Conservation (phyloP, 1,140 invertebrate species). For the Theocolax elegans region DNA sequence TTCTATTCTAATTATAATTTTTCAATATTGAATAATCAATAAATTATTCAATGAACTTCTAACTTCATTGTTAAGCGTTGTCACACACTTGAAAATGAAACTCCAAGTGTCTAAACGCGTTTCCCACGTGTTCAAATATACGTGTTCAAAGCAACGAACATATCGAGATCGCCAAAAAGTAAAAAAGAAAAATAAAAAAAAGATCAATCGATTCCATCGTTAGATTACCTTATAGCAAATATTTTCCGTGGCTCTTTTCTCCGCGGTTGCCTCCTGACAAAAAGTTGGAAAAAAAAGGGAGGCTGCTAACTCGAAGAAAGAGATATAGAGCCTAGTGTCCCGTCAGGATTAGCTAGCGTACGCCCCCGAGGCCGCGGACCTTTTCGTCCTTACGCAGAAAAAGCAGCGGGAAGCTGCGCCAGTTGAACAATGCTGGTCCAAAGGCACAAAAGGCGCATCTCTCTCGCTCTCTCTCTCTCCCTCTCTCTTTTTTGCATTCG, state of each 20-base stretch:
- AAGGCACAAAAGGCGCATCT: background rate
- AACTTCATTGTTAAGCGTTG: background rate
- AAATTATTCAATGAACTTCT: too few relatives aligned
- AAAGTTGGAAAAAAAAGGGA: background rate
- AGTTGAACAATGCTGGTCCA: conserved; percentile 15
- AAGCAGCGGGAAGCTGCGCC: conserved; percentile 30
- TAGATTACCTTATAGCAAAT: too few relatives aligned
- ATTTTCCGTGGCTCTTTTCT: conserved; percentile 21
- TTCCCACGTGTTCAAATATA: background rate
- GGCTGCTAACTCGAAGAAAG: background rate
- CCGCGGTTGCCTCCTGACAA: conserved; percentile 1
- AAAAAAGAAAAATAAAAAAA: too few relatives aligned
- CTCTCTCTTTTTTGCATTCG: conserved; percentile 25
- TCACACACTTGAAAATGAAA: background rate
- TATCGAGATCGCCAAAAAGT: too few relatives aligned
- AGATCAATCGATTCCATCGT: too few relatives aligned
- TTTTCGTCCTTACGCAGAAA: conserved; percentile 26
- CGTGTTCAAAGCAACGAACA: background rate
- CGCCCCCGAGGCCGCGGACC: conserved; percentile 5
- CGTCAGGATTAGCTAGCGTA: conserved; percentile 12
- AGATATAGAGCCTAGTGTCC: background rate
- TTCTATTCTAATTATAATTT: too few relatives aligned
- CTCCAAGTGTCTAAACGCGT: too few relatives aligned
- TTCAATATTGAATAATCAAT: too few relatives aligned
- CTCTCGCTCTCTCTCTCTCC: background rate